phyloP scores from a whole-genome alignment of 2,888 invertebrate genomes.

The Nomada flava region DNA sequence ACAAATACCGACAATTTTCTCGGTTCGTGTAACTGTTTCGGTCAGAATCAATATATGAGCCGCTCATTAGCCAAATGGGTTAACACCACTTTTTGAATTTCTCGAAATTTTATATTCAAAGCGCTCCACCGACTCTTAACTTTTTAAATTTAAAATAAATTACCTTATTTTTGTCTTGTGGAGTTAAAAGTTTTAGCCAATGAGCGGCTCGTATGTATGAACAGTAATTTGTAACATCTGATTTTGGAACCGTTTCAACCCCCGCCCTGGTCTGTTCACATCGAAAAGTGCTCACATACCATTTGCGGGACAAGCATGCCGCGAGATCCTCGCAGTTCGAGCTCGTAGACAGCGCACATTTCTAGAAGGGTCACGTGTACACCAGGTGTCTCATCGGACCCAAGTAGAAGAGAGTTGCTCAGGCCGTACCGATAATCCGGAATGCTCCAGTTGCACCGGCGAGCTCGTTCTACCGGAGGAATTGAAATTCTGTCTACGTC shows the following conservation, averaged over 20 bases:
- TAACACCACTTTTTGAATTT: too few relatives aligned
- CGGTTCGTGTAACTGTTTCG: too few relatives aligned
- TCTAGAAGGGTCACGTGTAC: background rate
- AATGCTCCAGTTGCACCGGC: background rate
- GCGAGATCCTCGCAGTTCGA: constrained; percentile 12
- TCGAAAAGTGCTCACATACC: background rate
- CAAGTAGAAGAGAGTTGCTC: constrained; percentile 10
- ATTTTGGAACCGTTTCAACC: background rate
- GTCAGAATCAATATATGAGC: too few relatives aligned
- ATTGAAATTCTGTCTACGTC: constrained; percentile 25
- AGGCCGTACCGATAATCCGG: constrained; percentile 5
- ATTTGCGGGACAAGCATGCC: constrained; percentile 5
- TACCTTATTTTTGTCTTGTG: too few relatives aligned
- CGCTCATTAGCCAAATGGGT: too few relatives aligned
- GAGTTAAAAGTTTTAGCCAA: too few relatives aligned
- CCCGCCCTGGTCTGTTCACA: background rate
- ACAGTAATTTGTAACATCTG: too few relatives aligned
- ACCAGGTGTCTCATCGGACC: constrained; percentile 13
- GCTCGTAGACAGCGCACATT: background rate
- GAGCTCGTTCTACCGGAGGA: constrained; percentile 22
- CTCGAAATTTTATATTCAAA: too few relatives aligned
- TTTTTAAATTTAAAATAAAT: too few relatives aligned
- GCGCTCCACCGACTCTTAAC: too few relatives aligned
- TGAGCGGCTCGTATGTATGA: too few relatives aligned
- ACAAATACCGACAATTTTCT: too few relatives aligned